Evolutionary conservation across 2,888 invertebrate species (phyloP), one percentile per base, ranked within the genome.

Genomic region (Metallyticus violacea): DNA sequence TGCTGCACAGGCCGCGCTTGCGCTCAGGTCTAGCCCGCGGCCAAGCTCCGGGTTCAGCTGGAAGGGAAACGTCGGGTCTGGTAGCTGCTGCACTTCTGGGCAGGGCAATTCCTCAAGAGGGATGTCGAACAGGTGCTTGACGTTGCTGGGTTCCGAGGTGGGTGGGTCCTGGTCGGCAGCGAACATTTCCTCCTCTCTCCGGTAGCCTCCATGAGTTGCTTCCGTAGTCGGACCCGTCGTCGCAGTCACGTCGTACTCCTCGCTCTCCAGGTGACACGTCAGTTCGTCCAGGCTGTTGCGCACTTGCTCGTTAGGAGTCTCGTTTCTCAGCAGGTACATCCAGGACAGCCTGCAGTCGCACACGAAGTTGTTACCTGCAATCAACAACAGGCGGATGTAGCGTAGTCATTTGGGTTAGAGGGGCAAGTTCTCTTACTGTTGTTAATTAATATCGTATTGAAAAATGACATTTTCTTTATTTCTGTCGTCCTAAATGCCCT

Each of bases 341-440:
- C 97, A 97, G 89, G 95, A 94, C 89, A 97, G 92, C 89, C 96
- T 95, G 91, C 97, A 97, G 93, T 97, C 96, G 92, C 97, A 97
- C 89, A 95, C 94, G 92, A 97, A 95, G 91, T 94, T 95, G 93
- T 97, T 97, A 90, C 95, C 97, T 97, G 95, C 85, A 91, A 85
- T 77, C 76, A 78, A 79, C 28, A 7, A 26, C 79, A 79, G 3
- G 7, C 4, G n/a, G 26, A 25, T 26, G 6, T 3, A 25, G 22
- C n/a, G 7, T 81, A 9, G 9, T 7, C 28, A 27, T 15, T 7
- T 9, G 81, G 29, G 1, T 2, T 6, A n/a, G n/a, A n/a, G n/a
- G n/a, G 81, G 30, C 7, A 77, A 6, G 15, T 9, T 0, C n/a
- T 77, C 77, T 77, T n/a, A n/a, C n/a, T n/a, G n/a, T n/a, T n/a